Percentiles rank a stretch among this genome's conserved stretches.
Conservation (phyloP, 2,888 invertebrate species). For the Laspeyria flexula region DNA sequence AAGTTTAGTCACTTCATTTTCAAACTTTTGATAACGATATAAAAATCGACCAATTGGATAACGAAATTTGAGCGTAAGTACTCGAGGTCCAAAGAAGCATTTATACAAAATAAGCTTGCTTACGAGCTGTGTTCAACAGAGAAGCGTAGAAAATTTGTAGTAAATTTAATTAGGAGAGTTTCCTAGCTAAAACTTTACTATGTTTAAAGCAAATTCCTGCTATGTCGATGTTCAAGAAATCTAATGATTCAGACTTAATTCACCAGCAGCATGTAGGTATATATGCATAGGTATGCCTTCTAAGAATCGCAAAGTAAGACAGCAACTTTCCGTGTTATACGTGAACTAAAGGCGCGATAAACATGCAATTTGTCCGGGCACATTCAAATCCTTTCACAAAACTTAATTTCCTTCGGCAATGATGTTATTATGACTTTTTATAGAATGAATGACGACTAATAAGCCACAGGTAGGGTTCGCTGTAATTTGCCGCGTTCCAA, state of each 20-base stretch:
- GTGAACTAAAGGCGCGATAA: conserved; percentile 24
- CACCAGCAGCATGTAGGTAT: background rate
- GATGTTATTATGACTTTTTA: conserved; percentile 46
- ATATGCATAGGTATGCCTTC: background rate
- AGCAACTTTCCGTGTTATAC: conserved; percentile 4
- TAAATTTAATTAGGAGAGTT: conserved; percentile 23
- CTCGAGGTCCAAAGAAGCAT: too few relatives aligned
- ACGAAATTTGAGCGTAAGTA: too few relatives aligned
- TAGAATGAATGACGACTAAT: conserved; percentile 49
- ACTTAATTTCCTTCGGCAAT: conserved; percentile 40
- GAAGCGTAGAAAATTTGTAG: conserved; percentile 27
- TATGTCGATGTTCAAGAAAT: background rate
- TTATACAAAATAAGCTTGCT: too few relatives aligned
- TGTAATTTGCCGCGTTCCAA: conserved; percentile 58
- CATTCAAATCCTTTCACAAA: conserved; percentile 35
- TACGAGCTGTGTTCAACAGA: too few relatives aligned
- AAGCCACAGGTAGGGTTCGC: conserved; percentile 48
- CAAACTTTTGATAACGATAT: too few relatives aligned
- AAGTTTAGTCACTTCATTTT: too few relatives aligned
- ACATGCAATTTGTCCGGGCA: conserved; percentile 28
- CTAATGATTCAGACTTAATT: too few relatives aligned
- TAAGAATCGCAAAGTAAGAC: conserved; percentile 8
- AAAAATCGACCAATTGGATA: too few relatives aligned
- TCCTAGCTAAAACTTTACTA: too few relatives aligned
- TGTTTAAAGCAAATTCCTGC: too few relatives aligned